Percentiles rank a stretch among this genome's conserved stretches.
phyloP scores from a whole-genome alignment of 23 tunicate species.

The Phallusia fumigata region DNA sequence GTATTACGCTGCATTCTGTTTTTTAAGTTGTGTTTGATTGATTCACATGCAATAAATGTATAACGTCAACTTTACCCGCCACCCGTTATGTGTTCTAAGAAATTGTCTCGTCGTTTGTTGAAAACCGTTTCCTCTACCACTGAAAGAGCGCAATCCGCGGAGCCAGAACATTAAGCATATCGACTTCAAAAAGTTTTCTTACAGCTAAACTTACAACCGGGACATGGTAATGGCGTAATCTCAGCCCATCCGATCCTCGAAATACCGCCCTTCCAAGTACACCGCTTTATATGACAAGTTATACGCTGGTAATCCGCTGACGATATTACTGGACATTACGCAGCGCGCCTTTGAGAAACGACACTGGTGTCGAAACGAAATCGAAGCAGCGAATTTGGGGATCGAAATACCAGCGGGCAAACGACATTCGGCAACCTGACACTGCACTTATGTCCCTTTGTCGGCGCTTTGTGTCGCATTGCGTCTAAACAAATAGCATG shows the following conservation, averaged over 20 bases:
- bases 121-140: background rate
- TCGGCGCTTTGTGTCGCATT: too few species aligned
- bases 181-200: background rate
- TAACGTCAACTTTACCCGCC: background rate
- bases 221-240: background rate
- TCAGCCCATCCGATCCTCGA: background rate
- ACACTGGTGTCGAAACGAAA: background rate
- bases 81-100: too few species aligned
- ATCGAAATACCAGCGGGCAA: slow-evolving; percentile 4
- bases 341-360: slow-evolving; percentile 1
- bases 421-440: background rate
- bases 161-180: slow-evolving; percentile 11
- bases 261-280: background rate
- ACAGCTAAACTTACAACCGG: background rate
- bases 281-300: background rate
- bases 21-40: background rate
- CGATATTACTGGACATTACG: slow-evolving; percentile 6
- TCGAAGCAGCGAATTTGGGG: background rate
- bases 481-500: too few species aligned
- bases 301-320: background rate
- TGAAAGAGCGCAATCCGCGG: background rate
- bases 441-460: slow-evolving; percentile 3
- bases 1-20: background rate
- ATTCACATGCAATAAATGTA: background rate
- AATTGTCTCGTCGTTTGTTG: background rate